Evolutionary conservation across 2,888 invertebrate species (phyloP).

Genomic region (Aquatica leii): DNA sequence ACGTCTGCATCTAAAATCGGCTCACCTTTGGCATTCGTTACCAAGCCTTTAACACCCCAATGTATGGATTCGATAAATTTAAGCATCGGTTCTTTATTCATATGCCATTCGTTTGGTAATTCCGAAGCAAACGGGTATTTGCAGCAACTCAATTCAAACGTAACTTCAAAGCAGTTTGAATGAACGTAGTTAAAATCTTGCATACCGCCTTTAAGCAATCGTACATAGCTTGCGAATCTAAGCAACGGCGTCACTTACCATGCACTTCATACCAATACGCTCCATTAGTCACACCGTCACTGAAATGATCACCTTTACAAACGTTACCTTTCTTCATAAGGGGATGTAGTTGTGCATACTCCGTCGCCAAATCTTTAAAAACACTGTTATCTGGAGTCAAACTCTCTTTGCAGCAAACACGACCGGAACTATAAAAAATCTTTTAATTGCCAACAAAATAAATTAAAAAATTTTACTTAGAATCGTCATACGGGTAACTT

Average conservation of each 20-base stretch:
- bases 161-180: constrained; percentile 96
- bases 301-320: constrained; percentile 77
- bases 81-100: constrained; percentile 86
- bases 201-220: constrained; percentile 85
- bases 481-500: constrained; percentile 96
- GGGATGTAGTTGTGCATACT: constrained; percentile 78
- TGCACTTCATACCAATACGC: constrained; percentile 89
- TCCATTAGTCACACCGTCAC: constrained; percentile 88
- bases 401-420: constrained; percentile 76
- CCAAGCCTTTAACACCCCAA: constrained; percentile 74
- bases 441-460: not conserved
- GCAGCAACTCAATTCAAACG: constrained; percentile 95
- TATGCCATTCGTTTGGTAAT: constrained; percentile 82
- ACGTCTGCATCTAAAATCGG: constrained; percentile 80
- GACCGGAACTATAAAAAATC: constrained; percentile 61
- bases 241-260: constrained; percentile 61
- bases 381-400: constrained; percentile 82
- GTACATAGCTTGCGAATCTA: too few species aligned
- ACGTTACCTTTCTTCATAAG: constrained; percentile 79
- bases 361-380: constrained; percentile 79
- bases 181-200: constrained; percentile 97
- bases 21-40: constrained; percentile 64
- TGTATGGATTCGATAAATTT: constrained; percentile 84
- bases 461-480: constrained; percentile 64
- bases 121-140: constrained; percentile 83